These are phyloP conservation scores for Euphysa ruthae DNA, from an alignment of 30 jellyfish, hydroid and myxozoan species.

Conservation along the genomic window DNA sequence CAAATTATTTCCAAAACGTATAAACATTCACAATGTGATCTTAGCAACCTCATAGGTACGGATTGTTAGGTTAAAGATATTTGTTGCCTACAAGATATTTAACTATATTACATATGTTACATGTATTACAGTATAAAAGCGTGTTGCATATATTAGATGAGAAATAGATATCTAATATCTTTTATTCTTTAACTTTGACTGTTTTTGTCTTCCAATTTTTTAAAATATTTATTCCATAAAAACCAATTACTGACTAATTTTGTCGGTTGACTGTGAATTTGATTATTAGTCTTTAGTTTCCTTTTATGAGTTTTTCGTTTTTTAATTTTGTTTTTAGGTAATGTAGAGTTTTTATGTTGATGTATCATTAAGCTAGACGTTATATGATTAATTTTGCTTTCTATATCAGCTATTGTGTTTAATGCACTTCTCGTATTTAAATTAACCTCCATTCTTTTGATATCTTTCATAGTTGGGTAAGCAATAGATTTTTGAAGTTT, in stretches of 20 bases:
- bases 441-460: constrained; percentile 12
- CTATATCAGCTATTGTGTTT: not conserved
- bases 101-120: no score
- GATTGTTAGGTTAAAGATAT: no score
- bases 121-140: no score
- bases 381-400: constrained; percentile 9
- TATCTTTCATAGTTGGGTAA: constrained; percentile 28
- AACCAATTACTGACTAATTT: not conserved
- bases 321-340: not conserved
- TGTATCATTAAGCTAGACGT: not conserved
- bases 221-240: not conserved
- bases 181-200: no score
- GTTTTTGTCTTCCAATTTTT: not conserved
- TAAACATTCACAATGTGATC: no score
- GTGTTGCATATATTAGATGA: no score
- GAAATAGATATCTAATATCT: no score
- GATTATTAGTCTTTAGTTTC: not conserved
- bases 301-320: not conserved
- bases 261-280: not conserved
- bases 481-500: not conserved
- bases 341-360: not conserved
- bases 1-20: no score
- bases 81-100: no score
- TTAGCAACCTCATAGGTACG: no score
- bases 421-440: not conserved